Base-by-base conservation (phyloP, 2,888 invertebrate species). In the Anthoptus insignis region DNA sequence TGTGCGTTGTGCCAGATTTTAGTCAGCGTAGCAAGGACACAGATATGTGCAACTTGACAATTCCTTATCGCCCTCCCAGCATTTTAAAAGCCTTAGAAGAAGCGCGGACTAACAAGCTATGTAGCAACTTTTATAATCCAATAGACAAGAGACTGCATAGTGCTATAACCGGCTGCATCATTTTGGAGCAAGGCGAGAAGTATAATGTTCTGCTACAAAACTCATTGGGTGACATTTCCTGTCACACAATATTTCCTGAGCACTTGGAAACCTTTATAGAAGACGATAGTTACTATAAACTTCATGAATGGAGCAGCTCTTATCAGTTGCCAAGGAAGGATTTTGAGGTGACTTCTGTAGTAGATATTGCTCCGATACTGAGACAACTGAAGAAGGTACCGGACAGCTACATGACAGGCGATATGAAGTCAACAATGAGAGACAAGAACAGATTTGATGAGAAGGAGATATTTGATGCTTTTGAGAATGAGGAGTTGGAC, bases 221-320 rank as follows among this genome's bases (percentile, higher is more conserved):
- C 69, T 83, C 91, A 0, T 73, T 92, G 1, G 94, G 94, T 1
- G 93, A 93, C 66, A 80, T 93, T 53, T 81, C 87, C 1, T 80
- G 81, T 45, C 88, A 93, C 58, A 77, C 77, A 0, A 39, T 93
- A 14, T 87, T 81, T 59, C 88, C 89, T 0, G 78, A 83, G 32
- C 79, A 87, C 64, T 79, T 88, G 79, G 79, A 82, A 2, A 74
- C 78, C 2, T 84, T 84, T 57, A 76, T 88, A 4, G 85, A 84
- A 14, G 86, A 89, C 19, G 82, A 88, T n/a, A 81, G 85, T 37
- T 65, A 77, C 1, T 77, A 86, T 39, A 65, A 76, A 2, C 73
- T 93, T 5, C 72, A 84, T 21, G 81, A 86, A 39, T 93, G 93
- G 92, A 79, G 84, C 45, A 77, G 83, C 64, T 64, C 74, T 2